These are phyloP conservation scores for Adelges cooleyi DNA, from an alignment of 1,140 invertebrate species.

Conservation along the genomic window DNA sequence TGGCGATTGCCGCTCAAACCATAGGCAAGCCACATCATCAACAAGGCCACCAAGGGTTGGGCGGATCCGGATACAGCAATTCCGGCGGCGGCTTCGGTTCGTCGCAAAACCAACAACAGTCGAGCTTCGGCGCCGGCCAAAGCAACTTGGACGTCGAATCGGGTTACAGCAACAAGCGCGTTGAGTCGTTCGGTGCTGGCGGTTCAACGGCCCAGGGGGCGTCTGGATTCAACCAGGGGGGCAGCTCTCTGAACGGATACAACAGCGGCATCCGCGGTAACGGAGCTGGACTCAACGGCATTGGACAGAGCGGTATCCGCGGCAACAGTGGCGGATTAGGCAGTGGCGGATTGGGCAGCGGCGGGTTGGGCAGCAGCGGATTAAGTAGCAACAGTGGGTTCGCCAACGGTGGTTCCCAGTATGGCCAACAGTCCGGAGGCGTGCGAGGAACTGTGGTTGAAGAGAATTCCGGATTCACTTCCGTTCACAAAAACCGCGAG, in stretches of 20 bases:
- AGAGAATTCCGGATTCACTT: background rate
- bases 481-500: background rate
- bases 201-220: background rate
- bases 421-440: background rate
- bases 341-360: background rate
- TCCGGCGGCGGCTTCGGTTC: background rate
- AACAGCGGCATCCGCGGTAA: too few species aligned
- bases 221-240: background rate
- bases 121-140: background rate
- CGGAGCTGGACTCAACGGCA: too few species aligned
- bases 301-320: background rate
- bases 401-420: background rate
- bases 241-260: too few species aligned
- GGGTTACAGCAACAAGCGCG: background rate
- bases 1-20: background rate
- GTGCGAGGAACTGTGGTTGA: background rate
- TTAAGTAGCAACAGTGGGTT: background rate
- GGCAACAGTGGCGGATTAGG: background rate
- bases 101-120: background rate
- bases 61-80: background rate
- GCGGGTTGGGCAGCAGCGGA: background rate
- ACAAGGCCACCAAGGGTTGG: background rate
- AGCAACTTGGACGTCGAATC: background rate
- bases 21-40: background rate
- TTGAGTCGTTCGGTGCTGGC: background rate